These are phyloP conservation scores for Lacerta agilis DNA, from an alignment of 2,797 vertebrate species.

Conservation along the genomic window DNA sequence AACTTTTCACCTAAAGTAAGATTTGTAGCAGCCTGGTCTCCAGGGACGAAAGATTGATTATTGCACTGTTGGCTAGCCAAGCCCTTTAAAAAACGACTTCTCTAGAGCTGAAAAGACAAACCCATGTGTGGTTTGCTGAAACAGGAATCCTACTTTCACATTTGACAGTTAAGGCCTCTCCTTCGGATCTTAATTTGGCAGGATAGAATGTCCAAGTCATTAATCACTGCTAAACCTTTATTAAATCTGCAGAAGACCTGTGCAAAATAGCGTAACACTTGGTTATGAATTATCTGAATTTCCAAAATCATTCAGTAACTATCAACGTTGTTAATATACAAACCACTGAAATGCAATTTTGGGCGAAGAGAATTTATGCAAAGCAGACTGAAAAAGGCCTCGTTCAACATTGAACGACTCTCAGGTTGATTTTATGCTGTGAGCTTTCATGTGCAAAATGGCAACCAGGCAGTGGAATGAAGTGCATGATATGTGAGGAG, in stretches of 20 bases:
- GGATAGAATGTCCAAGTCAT: slow-evolving; percentile 3
- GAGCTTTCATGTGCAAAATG: background rate
- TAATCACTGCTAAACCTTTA: slow-evolving; percentile 5
- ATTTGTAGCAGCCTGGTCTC: slow-evolving; percentile 27
- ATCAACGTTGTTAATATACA: background rate
- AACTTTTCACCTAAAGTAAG: slow-evolving; percentile 38
- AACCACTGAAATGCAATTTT: background rate
- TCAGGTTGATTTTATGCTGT: background rate
- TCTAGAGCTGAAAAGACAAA: background rate
- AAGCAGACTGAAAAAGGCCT: background rate
- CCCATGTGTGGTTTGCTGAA: background rate
- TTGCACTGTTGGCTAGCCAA: slow-evolving; percentile 14
- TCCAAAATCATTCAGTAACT: background rate
- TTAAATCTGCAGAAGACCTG: background rate
- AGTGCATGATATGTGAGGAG: background rate
- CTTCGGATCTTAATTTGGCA: background rate
- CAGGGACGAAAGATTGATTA: slow-evolving; percentile 33
- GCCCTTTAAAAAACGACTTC: slow-evolving; percentile 14
- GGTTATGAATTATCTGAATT: background rate
- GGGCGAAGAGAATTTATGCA: background rate
- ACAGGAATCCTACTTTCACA: background rate
- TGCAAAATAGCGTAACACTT: background rate
- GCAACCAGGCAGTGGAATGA: background rate
- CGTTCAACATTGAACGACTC: background rate
- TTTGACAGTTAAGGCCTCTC: background rate